These are phyloP conservation scores for Archips crataeganus DNA, from an alignment of 2,888 invertebrate species.

Conservation along the genomic window DNA sequence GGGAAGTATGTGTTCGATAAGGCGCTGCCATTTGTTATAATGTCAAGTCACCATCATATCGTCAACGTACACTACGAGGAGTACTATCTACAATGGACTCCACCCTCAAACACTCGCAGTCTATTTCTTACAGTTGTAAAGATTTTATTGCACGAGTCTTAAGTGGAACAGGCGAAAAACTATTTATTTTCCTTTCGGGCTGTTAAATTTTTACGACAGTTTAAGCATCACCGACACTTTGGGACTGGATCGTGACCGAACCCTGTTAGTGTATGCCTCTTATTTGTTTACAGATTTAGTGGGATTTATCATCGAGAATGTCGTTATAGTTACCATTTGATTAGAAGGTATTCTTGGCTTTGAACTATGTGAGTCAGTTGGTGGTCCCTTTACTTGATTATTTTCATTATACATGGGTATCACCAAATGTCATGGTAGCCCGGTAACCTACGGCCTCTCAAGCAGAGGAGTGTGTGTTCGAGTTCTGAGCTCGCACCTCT, in stretches of 20 bases:
- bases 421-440: too few relatives aligned
- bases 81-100: constrained; percentile 24
- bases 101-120: constrained; percentile 31
- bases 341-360: constrained; percentile 1
- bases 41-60: background rate
- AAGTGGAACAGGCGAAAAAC: constrained; percentile 74
- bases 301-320: constrained; percentile 13
- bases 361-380: background rate
- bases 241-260: constrained; percentile 47
- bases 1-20: too few relatives aligned
- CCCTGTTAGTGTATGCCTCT: constrained; percentile 17
- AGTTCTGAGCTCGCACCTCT: too few relatives aligned
- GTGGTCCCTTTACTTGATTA: background rate
- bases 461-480: too few relatives aligned
- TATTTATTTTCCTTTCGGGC: constrained; percentile 79
- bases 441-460: too few relatives aligned
- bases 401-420: background rate
- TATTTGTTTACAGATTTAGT: constrained; percentile 30
- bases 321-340: constrained; percentile 7
- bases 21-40: too few relatives aligned
- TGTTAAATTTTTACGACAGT: constrained; percentile 77
- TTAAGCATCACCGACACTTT: constrained; percentile 77
- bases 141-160: constrained; percentile 73
- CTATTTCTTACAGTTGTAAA: constrained; percentile 69
- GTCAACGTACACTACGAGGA: background rate